These are phyloP conservation scores for Hydractinia echinata DNA, from an alignment of 30 jellyfish, hydroid and myxozoan genomes.

Conservation along the genomic window DNA sequence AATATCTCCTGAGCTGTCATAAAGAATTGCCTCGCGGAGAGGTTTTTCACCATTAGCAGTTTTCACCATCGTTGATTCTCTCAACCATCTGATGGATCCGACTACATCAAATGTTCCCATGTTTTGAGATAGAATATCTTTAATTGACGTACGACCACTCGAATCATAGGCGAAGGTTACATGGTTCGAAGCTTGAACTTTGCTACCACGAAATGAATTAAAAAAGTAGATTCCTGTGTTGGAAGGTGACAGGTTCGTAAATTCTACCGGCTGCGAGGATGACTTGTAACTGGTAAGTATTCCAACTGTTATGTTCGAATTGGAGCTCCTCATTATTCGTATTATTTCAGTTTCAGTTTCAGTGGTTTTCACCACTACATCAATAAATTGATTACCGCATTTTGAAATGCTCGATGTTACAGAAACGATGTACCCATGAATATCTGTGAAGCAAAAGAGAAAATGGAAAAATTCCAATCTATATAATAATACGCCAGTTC, in stretches of 20 bases:
- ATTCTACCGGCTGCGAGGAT: not conserved
- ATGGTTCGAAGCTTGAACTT: constrained; percentile 23
- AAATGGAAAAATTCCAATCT: too few relatives aligned
- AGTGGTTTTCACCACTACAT: not conserved
- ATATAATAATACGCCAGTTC: too few relatives aligned
- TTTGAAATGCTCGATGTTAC: constrained; percentile 1
- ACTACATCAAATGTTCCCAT: constrained; percentile 9
- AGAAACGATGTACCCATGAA: too few relatives aligned
- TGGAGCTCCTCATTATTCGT: constrained; percentile 18
- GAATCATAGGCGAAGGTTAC: too few relatives aligned
- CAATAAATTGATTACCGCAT: constrained; percentile 13
- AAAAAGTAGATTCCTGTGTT: constrained; percentile 15
- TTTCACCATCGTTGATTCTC: too few relatives aligned
- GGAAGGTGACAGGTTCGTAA: constrained; percentile 6
- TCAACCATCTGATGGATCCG: too few relatives aligned
- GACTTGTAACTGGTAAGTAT: not conserved
- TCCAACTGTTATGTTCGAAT: constrained; percentile 4
- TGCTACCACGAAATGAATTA: constrained; percentile 34
- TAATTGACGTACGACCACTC: too few relatives aligned
- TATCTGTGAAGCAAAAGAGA: too few relatives aligned
- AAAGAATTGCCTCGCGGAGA: too few relatives aligned
- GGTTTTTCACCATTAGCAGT: too few relatives aligned
- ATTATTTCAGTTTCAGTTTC: not conserved
- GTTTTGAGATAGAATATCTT: not conserved
- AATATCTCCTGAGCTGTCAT: too few relatives aligned